Conservation (phyloP, 2,888 invertebrate genomes). For the Zygaena filipendulae region DNA sequence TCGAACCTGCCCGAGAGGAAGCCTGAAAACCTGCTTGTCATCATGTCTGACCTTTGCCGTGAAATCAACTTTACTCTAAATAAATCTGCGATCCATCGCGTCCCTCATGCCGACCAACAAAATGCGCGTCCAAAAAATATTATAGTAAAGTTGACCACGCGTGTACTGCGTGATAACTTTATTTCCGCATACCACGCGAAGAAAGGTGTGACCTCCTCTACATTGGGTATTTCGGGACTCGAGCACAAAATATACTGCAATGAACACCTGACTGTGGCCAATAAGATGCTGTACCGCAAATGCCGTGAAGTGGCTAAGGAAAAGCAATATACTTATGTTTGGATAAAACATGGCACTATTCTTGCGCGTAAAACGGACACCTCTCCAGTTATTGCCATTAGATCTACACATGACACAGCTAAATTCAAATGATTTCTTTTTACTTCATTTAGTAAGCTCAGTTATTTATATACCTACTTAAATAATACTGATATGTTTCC, state of each 20-base stretch:
- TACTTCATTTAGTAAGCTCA: too few species aligned
- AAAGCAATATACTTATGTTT: slow-evolving; percentile 3
- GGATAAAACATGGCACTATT: slow-evolving; percentile 8
- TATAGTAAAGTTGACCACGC: slow-evolving; percentile 3
- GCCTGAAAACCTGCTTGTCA: slow-evolving; percentile 1
- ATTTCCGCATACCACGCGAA: slow-evolving; percentile 1
- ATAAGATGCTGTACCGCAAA: slow-evolving; percentile 6
- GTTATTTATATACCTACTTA: too few species aligned
- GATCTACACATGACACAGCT: slow-evolving; percentile 1
- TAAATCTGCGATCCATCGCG: slow-evolving; percentile 1
- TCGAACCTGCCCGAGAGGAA: slow-evolving; percentile 3
- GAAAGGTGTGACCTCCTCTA: neutral
- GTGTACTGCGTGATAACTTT: slow-evolving; percentile 4
- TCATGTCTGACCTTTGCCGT: too few species aligned
- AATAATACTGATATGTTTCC: too few species aligned
- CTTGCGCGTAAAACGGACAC: slow-evolving; percentile 5
- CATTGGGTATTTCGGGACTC: neutral
- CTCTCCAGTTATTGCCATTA: slow-evolving; percentile 4
- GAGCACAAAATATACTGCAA: slow-evolving; percentile 1
- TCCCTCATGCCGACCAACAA: slow-evolving; percentile 1
- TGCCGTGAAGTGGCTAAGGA: slow-evolving; percentile 5
- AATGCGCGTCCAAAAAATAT: slow-evolving; percentile 2
- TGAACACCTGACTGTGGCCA: slow-evolving; percentile 4
- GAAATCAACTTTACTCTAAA: too few species aligned
- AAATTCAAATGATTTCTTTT: slow-evolving; percentile 4